A percentile compares a stretch with the other conserved stretches of the same genome.
phyloP scores from a whole-genome alignment of 1,140 invertebrate species.

The Helicoverpa zea region DNA sequence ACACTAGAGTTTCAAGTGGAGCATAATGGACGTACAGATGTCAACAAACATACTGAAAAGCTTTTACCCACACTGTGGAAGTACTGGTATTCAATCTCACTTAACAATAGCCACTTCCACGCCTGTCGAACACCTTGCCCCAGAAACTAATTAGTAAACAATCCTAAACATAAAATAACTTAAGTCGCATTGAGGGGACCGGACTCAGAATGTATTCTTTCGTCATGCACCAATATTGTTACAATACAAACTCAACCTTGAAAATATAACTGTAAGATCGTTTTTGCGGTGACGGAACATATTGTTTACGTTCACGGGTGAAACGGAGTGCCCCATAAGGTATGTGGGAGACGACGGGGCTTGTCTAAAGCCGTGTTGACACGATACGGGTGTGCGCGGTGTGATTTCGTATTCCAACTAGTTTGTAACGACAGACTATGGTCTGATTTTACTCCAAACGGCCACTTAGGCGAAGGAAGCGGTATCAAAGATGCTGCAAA shows the following conservation, averaged over 20 bases:
- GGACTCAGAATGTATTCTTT: constrained; percentile 63
- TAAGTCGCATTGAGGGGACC: constrained; percentile 45
- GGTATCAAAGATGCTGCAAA: neutral
- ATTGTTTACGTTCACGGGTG: constrained; percentile 67
- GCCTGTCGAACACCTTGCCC: constrained; percentile 52
- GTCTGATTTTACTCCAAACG: neutral
- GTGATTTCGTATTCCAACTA: neutral
- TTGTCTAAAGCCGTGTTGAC: constrained; percentile 34
- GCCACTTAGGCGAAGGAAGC: too few relatives aligned
- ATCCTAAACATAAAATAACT: constrained; percentile 58
- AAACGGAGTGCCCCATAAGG: constrained; percentile 69
- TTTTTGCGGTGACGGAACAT: constrained; percentile 33
- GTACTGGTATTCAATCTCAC: constrained; percentile 28
- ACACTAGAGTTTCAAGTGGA: constrained; percentile 19
- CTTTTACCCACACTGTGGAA: neutral
- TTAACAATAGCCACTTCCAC: constrained; percentile 5
- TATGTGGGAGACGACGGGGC: constrained; percentile 58
- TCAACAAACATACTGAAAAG: constrained; percentile 5
- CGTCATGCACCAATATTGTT: constrained; percentile 34
- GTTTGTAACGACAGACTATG: neutral
- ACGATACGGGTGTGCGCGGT: constrained; percentile 30
- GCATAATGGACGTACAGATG: constrained; percentile 14
- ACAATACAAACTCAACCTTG: constrained; percentile 34
- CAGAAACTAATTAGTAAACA: constrained; percentile 65
- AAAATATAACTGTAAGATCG: constrained; percentile 37